These are phyloP conservation scores for Scaeva pyrastri DNA, from an alignment of 2,888 invertebrate species.

Conservation along the genomic window DNA sequence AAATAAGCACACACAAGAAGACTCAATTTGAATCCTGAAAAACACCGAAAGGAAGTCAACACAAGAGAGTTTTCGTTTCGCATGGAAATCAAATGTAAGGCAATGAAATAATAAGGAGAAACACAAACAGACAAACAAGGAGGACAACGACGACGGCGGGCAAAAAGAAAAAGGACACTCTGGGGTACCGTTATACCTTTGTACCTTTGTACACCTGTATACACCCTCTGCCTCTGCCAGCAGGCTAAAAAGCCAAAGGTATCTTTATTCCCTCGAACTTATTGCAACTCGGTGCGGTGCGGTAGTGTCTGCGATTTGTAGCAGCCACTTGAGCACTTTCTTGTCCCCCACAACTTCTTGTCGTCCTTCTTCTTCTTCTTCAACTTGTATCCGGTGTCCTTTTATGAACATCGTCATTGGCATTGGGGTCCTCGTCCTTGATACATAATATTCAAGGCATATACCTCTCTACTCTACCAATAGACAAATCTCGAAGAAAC, in stretches of 20 bases:
- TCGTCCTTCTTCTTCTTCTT: neutral
- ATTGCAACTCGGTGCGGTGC: slow-evolving; percentile 24
- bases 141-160: neutral
- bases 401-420: slow-evolving; percentile 35
- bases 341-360: slow-evolving; percentile 53
- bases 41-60: slow-evolving; percentile 36
- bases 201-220: neutral
- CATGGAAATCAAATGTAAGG: slow-evolving; percentile 74
- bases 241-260: slow-evolving; percentile 14
- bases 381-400: neutral
- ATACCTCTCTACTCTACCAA: slow-evolving; percentile 1
- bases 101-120: slow-evolving; percentile 67
- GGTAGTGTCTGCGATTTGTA: slow-evolving; percentile 60
- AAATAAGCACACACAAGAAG: slow-evolving; percentile 12
- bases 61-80: slow-evolving; percentile 56
- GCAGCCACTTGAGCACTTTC: slow-evolving; percentile 62
- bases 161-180: slow-evolving; percentile 28
- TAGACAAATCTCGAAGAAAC: neutral
- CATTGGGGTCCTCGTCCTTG: slow-evolving; percentile 45
- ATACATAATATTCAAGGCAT: slow-evolving; percentile 11
- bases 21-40: slow-evolving; percentile 52
- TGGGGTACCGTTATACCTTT: neutral
- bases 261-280: slow-evolving; percentile 25
- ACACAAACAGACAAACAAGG: slow-evolving; percentile 28
- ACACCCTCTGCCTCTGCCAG: too few species aligned